Evolutionary conservation across 1,140 invertebrate genomes (phyloP).

Genomic region (Himalopsyche phryganea): DNA sequence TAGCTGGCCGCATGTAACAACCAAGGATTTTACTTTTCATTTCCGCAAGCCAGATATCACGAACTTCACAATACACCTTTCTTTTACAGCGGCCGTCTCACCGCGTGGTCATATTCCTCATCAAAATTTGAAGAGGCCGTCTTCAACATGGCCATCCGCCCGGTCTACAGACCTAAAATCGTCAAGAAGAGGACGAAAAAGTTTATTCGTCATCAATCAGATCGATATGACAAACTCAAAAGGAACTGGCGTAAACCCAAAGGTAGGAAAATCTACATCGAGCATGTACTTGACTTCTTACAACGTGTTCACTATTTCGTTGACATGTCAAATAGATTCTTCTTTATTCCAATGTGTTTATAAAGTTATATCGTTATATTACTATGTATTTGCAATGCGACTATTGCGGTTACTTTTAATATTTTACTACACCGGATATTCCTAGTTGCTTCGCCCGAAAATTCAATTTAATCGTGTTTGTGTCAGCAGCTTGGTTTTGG

Average conservation of each 20-base stretch:
- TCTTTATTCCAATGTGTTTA: not conserved
- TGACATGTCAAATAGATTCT: too few species aligned
- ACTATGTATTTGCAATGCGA: too few species aligned
- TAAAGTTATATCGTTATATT: too few species aligned
- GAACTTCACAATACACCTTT: conserved; percentile 1
- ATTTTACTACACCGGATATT: too few species aligned
- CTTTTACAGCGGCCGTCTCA: conserved; percentile 45
- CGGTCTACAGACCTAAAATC: conserved; percentile 82
- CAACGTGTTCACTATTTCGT: too few species aligned
- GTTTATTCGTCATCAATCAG: conserved; percentile 95
- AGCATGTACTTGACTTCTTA: not conserved
- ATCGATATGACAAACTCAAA: conserved; percentile 92
- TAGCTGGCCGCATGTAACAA: too few species aligned
- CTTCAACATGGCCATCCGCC: conserved; percentile 76
- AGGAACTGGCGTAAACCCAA: conserved; percentile 63
- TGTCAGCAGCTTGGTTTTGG: too few species aligned
- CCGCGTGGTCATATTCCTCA: conserved; percentile 49
- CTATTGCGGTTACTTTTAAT: too few species aligned
- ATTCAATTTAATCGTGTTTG: too few species aligned
- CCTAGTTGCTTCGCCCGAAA: too few species aligned
- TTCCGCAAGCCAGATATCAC: conserved; percentile 7
- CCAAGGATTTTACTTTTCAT: too few species aligned
- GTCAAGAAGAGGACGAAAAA: conserved; percentile 96
- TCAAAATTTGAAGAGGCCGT: conserved; percentile 35
- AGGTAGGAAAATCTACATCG: conserved; percentile 40